These are phyloP conservation scores for Germaria angustata DNA, from an alignment of 2,888 invertebrate genomes.

Conservation along the genomic window DNA sequence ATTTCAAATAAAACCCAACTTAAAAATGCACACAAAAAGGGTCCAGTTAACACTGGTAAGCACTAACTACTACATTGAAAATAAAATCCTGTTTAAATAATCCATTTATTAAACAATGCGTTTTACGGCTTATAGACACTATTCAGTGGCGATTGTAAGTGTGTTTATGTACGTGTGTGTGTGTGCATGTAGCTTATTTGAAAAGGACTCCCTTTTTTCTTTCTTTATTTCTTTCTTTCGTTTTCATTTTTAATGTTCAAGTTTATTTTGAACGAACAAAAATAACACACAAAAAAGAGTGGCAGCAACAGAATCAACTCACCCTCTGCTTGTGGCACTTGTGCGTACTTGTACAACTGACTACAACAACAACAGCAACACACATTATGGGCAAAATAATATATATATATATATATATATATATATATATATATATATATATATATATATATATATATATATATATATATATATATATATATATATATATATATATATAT, in stretches of 20 bases:
- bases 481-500: too few relatives aligned
- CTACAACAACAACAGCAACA: background rate
- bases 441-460: too few relatives aligned
- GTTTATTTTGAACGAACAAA: constrained; percentile 38
- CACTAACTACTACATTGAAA: background rate
- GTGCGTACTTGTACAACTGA: background rate
- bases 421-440: too few relatives aligned
- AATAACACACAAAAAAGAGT: too few relatives aligned
- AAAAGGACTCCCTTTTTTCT: background rate
- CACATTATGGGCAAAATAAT: too few relatives aligned
- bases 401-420: too few relatives aligned
- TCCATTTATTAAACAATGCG: constrained; percentile 51
- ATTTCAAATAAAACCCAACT: background rate
- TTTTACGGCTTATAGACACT: constrained; percentile 23
- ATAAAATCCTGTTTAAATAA: constrained; percentile 42
- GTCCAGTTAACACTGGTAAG: background rate
- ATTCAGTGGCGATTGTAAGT: background rate
- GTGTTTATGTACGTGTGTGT: background rate
- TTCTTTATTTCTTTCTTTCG: background rate
- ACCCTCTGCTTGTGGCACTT: background rate
- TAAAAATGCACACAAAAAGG: background rate
- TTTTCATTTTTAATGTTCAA: constrained; percentile 21
- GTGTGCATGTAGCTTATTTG: background rate
- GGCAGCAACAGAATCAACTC: background rate
- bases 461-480: too few relatives aligned